Evolutionary conservation across 2,888 invertebrate species (phyloP).

Genomic region (Phalangium opilio): DNA sequence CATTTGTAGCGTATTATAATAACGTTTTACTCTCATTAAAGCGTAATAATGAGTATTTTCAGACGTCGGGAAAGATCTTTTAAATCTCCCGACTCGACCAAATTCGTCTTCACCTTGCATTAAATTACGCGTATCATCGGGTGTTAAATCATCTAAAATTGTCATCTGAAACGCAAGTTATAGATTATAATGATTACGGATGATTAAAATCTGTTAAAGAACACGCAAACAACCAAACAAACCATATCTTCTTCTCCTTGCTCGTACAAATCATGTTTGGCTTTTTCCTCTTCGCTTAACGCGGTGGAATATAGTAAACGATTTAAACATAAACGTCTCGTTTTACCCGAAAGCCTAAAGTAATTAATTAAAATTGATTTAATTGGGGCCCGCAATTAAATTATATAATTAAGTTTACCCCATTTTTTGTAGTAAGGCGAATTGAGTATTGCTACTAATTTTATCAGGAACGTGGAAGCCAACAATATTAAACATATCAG

Average conservation of each 20-base stretch:
- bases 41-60: slow-evolving; percentile 59
- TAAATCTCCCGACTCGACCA: slow-evolving; percentile 52
- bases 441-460: background rate
- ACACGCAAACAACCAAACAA: background rate
- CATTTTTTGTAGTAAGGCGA: no score
- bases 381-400: no score
- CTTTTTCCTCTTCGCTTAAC: slow-evolving; percentile 4
- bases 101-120: slow-evolving; percentile 78
- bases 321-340: slow-evolving; percentile 3
- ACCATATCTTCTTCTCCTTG: background rate
- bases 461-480: slow-evolving; percentile 65
- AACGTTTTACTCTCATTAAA: slow-evolving; percentile 67
- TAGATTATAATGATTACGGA: background rate
- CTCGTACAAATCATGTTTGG: slow-evolving; percentile 1
- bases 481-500: slow-evolving; percentile 77
- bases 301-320: background rate
- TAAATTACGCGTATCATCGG: slow-evolving; percentile 75
- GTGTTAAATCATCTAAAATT: slow-evolving; percentile 67
- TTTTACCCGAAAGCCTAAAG: no score
- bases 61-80: slow-evolving; percentile 68
- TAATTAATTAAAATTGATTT: no score
- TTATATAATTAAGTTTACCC: no score
- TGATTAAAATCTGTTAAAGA: background rate
- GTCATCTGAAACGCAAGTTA: background rate
- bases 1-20: slow-evolving; percentile 80